phyloP scores from a whole-genome alignment of 2,113 vertebrate genomes.

The Orthonyx spaldingii region DNA sequence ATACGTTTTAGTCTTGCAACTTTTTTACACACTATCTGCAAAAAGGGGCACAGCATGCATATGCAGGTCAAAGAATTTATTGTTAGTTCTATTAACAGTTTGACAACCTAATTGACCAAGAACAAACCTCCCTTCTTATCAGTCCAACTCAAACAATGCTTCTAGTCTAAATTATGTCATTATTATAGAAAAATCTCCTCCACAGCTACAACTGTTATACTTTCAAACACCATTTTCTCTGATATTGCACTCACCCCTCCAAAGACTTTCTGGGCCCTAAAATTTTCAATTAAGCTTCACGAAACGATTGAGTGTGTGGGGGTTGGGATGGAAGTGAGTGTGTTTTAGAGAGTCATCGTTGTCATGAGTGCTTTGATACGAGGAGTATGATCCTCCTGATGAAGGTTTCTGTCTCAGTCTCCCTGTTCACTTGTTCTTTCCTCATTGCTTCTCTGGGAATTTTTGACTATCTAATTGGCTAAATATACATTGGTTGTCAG shows the following conservation, averaged over 20 bases:
- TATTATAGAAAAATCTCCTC: neutral
- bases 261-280: neutral
- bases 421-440: neutral
- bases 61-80: neutral
- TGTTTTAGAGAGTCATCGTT: neutral
- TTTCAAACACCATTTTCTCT: neutral
- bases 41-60: neutral
- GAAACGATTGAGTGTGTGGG: neutral
- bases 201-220: neutral
- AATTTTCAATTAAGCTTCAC: neutral
- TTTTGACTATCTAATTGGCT: neutral
- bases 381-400: neutral
- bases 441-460: neutral
- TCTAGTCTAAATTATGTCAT: neutral
- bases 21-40: neutral
- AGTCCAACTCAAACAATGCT: neutral
- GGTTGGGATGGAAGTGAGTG: fast-evolving
- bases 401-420: neutral
- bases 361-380: neutral
- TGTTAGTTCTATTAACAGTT: neutral
- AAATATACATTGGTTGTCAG: neutral
- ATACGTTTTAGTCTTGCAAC: neutral
- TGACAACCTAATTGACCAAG: neutral
- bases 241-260: neutral
- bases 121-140: neutral